A percentile compares a stretch with the other conserved stretches of the same genome.
Evolutionary conservation across 2,888 invertebrate genomes (phyloP).

Genomic region (Molanna angustata): DNA sequence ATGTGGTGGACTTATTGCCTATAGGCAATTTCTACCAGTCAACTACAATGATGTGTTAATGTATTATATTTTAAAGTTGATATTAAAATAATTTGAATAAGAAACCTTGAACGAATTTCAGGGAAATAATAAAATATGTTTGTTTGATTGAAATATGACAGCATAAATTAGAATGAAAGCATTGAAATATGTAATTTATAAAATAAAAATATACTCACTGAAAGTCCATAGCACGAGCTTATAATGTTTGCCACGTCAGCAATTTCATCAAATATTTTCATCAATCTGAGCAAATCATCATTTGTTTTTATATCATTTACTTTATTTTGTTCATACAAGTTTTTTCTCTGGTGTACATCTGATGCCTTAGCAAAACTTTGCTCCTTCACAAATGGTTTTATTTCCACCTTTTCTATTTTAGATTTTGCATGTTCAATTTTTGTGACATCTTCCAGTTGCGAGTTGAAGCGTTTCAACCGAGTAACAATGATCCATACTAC

Average conservation of each 20-base stretch:
- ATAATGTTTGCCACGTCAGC: constrained; percentile 26
- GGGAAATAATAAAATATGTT: too few relatives aligned
- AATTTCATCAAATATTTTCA: constrained; percentile 25
- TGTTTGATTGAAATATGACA: too few relatives aligned
- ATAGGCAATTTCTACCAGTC: too few relatives aligned
- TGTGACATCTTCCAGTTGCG: constrained; percentile 12
- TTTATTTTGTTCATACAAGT: background rate
- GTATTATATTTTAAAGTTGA: too few relatives aligned
- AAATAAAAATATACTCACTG: constrained; percentile 22
- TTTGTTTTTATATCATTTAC: constrained; percentile 9
- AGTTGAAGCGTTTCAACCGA: constrained; percentile 19
- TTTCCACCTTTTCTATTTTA: background rate
- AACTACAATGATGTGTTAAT: too few relatives aligned
- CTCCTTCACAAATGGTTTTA: background rate
- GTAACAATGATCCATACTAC: constrained; percentile 25
- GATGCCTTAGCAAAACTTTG: background rate
- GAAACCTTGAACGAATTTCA: too few relatives aligned
- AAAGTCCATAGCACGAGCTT: constrained; percentile 25
- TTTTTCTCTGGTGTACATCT: constrained; percentile 3
- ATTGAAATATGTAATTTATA: too few relatives aligned
- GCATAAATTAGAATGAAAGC: too few relatives aligned
- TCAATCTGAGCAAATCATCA: constrained; percentile 15
- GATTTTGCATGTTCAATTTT: constrained; percentile 4
- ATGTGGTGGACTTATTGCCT: too few relatives aligned
- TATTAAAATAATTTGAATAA: too few relatives aligned